Conservation (phyloP, 2,113 vertebrate species). For the Lagopus muta region DNA sequence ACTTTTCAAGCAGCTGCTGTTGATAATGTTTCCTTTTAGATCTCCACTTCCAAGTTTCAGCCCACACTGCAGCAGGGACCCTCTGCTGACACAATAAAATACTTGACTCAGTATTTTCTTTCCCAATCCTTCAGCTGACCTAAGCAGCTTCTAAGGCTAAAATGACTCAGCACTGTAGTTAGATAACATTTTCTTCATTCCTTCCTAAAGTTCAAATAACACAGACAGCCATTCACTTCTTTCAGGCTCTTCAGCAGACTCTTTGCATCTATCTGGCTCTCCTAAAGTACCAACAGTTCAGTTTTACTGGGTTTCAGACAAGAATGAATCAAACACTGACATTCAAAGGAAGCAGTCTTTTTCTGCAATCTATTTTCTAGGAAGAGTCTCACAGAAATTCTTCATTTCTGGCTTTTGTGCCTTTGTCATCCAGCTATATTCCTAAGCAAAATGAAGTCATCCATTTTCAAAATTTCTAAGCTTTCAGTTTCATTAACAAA, state of each 20-base stretch:
- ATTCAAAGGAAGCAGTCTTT: neutral
- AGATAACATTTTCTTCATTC: slow-evolving; percentile 28
- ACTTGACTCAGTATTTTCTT: neutral
- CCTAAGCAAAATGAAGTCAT: neutral
- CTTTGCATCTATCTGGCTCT: neutral
- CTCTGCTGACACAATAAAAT: neutral
- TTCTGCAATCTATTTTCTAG: neutral
- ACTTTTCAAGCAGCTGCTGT: neutral
- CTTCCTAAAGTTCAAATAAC: neutral
- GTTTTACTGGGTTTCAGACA: neutral
- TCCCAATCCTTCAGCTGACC: neutral
- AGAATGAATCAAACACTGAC: neutral
- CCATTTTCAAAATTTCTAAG: neutral
- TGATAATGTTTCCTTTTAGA: neutral
- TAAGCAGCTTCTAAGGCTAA: neutral
- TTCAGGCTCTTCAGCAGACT: neutral
- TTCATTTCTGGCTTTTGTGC: neutral
- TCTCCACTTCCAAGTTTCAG: neutral
- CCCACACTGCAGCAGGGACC: neutral
- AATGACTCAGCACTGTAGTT: slow-evolving; percentile 9
- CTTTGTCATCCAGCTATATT: neutral
- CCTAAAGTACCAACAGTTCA: neutral
- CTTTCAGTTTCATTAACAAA: neutral
- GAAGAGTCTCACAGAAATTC: neutral
- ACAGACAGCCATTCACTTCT: neutral